These are phyloP conservation scores for Polypterus bichir DNA, from an alignment of 2,113 vertebrate species.

Conservation along the genomic window DNA sequence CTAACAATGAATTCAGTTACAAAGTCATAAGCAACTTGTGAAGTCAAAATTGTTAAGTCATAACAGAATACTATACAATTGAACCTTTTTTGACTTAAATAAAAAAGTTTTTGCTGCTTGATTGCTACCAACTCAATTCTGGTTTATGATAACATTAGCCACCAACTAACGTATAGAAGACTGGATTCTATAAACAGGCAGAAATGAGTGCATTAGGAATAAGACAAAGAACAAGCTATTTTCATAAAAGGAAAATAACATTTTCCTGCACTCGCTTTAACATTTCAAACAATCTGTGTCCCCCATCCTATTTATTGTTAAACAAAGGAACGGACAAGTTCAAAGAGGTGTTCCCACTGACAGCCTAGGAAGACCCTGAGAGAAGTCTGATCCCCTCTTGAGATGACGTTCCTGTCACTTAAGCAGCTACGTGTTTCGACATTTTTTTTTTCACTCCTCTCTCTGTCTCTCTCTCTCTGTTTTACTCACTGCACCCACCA, in stretches of 20 bases:
- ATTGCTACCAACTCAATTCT: too few species aligned
- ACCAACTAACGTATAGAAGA: too few species aligned
- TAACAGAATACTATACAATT: too few species aligned
- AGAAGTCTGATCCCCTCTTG: slow-evolving; percentile 47
- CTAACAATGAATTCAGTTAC: too few species aligned
- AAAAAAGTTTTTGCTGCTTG: too few species aligned
- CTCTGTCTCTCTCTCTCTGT: slow-evolving; percentile 4
- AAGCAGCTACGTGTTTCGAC: slow-evolving; percentile 49
- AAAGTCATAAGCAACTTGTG: too few species aligned
- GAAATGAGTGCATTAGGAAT: too few species aligned
- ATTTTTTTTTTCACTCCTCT: slow-evolving; percentile 22
- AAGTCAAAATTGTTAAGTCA: too few species aligned
- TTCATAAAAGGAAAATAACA: neutral
- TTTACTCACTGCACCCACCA: slow-evolving; percentile 40
- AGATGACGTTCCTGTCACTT: slow-evolving; percentile 64
- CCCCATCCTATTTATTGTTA: slow-evolving; percentile 32
- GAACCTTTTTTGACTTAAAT: too few species aligned
- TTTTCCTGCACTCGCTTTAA: slow-evolving; percentile 19
- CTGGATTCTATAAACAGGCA: too few species aligned
- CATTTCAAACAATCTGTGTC: slow-evolving; percentile 26
- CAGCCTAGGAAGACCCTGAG: slow-evolving; percentile 39
- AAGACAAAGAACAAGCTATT: too few species aligned
- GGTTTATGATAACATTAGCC: too few species aligned
- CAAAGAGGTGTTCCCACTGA: slow-evolving; percentile 39
- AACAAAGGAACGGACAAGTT: slow-evolving; percentile 41